Conservation (phyloP, 2,113 vertebrate species). For the Vombatus ursinus region DNA sequence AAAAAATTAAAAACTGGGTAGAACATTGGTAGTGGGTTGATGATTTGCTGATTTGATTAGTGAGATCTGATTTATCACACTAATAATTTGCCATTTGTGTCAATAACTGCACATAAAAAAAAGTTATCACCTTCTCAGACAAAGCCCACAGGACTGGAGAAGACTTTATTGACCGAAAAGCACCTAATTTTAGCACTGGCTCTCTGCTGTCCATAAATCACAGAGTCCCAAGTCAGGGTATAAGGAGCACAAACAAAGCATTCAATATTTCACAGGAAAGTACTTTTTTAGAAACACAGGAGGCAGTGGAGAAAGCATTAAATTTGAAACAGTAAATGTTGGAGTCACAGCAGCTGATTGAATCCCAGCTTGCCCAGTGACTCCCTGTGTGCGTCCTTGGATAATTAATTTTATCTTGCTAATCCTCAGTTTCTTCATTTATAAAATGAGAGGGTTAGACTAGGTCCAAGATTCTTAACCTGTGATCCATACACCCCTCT, state of each 20-base stretch:
- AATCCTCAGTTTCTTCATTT: not conserved
- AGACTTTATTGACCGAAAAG: conserved; percentile 45
- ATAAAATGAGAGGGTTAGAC: not conserved
- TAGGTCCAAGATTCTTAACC: not conserved
- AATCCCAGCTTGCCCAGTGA: not conserved
- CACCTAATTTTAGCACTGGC: conserved; percentile 49
- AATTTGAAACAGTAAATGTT: not conserved
- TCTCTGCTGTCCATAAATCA: conserved; percentile 58
- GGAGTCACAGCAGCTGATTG: not conserved
- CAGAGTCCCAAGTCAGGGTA: conserved; percentile 41
- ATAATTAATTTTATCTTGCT: not conserved
- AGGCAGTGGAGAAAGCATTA: not conserved
- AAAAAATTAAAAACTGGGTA: not conserved
- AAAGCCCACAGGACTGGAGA: conserved; percentile 38
- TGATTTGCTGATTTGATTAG: conserved; percentile 48
- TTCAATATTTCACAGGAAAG: conserved; percentile 20
- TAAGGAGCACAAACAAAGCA: conserved; percentile 26
- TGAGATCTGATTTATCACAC: conserved; percentile 36
- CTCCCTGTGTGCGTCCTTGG: not conserved
- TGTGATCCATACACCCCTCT: not conserved
- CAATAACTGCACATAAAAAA: conserved; percentile 57
- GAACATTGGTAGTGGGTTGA: not conserved
- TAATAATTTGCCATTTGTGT: conserved; percentile 57
- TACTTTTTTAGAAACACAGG: not conserved
- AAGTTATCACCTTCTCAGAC: conserved; percentile 51